Evolutionary conservation across 2,797 vertebrate genomes (phyloP).

Genomic region (Premnoplex brunnescens): DNA sequence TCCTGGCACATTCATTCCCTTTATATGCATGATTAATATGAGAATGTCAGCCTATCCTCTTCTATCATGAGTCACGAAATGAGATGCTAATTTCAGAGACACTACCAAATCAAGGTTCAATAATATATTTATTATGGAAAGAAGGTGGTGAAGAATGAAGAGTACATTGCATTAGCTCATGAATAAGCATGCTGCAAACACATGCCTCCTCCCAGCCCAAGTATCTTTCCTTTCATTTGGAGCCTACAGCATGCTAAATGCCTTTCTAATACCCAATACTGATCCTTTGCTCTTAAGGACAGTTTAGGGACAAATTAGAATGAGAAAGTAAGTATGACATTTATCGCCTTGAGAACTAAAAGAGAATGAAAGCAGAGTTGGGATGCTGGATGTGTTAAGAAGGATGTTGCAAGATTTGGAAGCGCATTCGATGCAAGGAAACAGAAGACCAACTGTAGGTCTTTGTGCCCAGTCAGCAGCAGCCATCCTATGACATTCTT

Average conservation of each 20-base stretch:
- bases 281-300: not conserved
- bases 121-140: not conserved
- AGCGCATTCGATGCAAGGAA: not conserved
- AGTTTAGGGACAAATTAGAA: not conserved
- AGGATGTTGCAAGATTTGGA: not conserved
- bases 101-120: not conserved
- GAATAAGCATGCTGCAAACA: not conserved
- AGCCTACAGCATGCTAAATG: not conserved
- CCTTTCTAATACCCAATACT: not conserved
- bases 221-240: not conserved
- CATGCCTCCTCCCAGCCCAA: not conserved
- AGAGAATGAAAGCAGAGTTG: not conserved
- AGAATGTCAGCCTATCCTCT: not conserved
- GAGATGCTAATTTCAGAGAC: not conserved
- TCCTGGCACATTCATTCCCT: not conserved
- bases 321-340: not conserved
- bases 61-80: not conserved
- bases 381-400: not conserved
- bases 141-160: not conserved
- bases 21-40: not conserved
- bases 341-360: not conserved
- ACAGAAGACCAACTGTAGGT: not conserved
- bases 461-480: not conserved
- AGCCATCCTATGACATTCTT: not conserved
- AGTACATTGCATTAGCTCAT: not conserved